A percentile compares a stretch with the other conserved stretches of the same genome.
phyloP scores from a whole-genome alignment of 2,113 vertebrate species.

The Callionymus lyra region DNA sequence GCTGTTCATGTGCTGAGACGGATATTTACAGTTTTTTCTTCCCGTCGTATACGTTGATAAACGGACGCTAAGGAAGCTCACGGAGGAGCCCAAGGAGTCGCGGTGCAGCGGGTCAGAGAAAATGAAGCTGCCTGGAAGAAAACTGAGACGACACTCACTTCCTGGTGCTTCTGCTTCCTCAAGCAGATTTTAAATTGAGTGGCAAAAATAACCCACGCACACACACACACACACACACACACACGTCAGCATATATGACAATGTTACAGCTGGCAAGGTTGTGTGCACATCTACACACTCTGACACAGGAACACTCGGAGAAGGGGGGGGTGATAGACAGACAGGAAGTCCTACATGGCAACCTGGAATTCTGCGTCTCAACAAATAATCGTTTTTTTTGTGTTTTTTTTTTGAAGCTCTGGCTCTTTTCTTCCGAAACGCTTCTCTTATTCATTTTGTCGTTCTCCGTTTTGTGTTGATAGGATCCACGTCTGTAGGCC shows the following conservation, averaged over 20 bases:
- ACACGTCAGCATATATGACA: slow-evolving; percentile 21
- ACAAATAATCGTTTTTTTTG: slow-evolving; percentile 45
- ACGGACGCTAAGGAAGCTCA: too few relatives aligned
- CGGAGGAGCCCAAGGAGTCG: too few relatives aligned
- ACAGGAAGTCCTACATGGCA: slow-evolving; percentile 27
- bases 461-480: background rate
- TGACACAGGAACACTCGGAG: background rate
- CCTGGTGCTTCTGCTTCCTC: slow-evolving; percentile 32
- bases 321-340: slow-evolving; percentile 18
- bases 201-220: slow-evolving; percentile 33
- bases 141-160: slow-evolving; percentile 32
- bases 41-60: too few relatives aligned
- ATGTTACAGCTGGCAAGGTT: slow-evolving; percentile 6
- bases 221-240: slow-evolving; percentile 1
- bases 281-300: background rate
- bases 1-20: too few relatives aligned
- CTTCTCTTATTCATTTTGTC: background rate
- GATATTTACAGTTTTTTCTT: too few relatives aligned
- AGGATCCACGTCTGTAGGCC: background rate
- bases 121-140: slow-evolving; percentile 15
- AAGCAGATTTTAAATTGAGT: slow-evolving; percentile 43
- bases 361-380: slow-evolving; percentile 36
- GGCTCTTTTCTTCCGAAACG: slow-evolving; percentile 5
- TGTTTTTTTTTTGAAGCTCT: slow-evolving; percentile 32
- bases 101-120: slow-evolving; percentile 11